These are phyloP conservation scores for Phragmatobia fuliginosa DNA, from an alignment of 2,888 invertebrate species.

Conservation along the genomic window DNA sequence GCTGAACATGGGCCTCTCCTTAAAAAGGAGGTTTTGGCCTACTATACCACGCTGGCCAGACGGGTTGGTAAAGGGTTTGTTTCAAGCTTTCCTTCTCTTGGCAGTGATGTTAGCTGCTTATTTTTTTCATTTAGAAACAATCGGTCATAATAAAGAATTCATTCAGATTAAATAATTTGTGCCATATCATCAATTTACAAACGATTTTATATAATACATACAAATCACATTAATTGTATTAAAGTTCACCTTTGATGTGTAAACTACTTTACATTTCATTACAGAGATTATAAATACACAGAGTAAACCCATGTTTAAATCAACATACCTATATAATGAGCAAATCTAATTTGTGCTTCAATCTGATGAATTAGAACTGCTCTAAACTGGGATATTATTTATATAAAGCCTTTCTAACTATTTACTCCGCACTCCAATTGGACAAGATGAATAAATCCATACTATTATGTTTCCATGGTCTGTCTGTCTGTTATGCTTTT, in stretches of 20 bases:
- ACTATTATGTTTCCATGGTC: background rate
- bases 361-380: slow-evolving; percentile 38
- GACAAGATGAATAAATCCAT: too few relatives aligned
- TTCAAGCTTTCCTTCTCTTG: too few relatives aligned
- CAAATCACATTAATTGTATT: background rate
- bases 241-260: slow-evolving; percentile 7
- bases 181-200: background rate
- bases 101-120: too few relatives aligned
- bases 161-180: background rate
- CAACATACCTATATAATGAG: slow-evolving; percentile 8
- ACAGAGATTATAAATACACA: slow-evolving; percentile 24
- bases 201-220: background rate
- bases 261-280: slow-evolving; percentile 23
- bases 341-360: slow-evolving; percentile 37
- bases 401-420: background rate
- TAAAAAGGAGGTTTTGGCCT: too few relatives aligned
- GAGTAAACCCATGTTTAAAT: background rate
- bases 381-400: slow-evolving; percentile 25
- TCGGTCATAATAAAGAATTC: background rate
- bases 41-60: too few relatives aligned
- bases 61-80: too few relatives aligned
- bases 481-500: too few relatives aligned
- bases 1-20: too few relatives aligned
- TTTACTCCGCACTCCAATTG: too few relatives aligned
- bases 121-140: too few relatives aligned